Evolutionary conservation across 2,113 vertebrate species (phyloP), one percentile per base, ranked within the genome.

Genomic region (Cavia porcellus): DNA sequence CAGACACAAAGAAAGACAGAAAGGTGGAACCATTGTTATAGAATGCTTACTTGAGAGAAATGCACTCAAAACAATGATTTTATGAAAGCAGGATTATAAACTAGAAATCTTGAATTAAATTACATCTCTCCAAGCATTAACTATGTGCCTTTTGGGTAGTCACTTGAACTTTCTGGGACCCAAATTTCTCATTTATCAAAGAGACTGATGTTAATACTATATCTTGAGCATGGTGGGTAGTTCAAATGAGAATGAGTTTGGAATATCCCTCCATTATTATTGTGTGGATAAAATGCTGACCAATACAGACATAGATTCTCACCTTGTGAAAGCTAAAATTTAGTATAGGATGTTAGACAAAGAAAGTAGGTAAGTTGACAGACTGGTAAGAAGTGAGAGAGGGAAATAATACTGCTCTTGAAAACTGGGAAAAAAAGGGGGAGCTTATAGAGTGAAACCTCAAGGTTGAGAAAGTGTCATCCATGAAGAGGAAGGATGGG

Each of bases 241-340:
- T 38, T 92, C 22, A 79, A 92, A 45, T 75, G 11, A 93, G 66
- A 96, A 92, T 68, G 17, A 77, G 30, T 86, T 35, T 50, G 5
- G 80, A 85, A 72, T 89, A 68, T 24, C 10, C 50, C 94, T 61
- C 4, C 9, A 52, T 75, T 66, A 90, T 79, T 86, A 28, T 24
- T 79, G 12, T 82, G 11, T 89, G 47, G 35, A 47, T 82, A 79
- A 3, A 75, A 75, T 24, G 19, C 6, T 68, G 32, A 68, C 68
- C 59, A 84, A 50, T 19, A 89, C 28, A 72, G 28, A 90, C 1
- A 50, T 52, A 25, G 30, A 61, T 77, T 70, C 64, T 35, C 79
- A 47, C 45, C 35, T 74, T 86, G 32, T 66, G 20, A 94, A 61
- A 66, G 38, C 28, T 87, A 68, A 89, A 90, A 57, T 59, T 85